phyloP scores from a whole-genome alignment of 2,888 invertebrate species.

The Hydriomena furcata region DNA sequence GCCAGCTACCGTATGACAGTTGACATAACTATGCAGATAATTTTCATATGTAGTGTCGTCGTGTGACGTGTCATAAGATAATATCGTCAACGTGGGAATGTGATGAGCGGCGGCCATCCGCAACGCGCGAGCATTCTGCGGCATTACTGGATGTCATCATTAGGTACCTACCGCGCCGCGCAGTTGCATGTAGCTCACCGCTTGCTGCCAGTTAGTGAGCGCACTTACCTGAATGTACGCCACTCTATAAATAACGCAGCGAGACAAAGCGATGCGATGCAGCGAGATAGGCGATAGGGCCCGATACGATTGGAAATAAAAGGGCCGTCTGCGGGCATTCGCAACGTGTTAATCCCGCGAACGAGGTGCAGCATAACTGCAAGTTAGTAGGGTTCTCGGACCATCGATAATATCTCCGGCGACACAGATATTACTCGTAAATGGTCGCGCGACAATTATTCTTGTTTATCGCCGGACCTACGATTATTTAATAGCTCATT shows the following conservation, averaged over 20 bases:
- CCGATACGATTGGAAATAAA: slow-evolving; percentile 29
- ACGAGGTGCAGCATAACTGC: neutral
- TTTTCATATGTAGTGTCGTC: slow-evolving; percentile 6
- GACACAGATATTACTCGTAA: slow-evolving; percentile 42
- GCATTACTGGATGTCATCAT: slow-evolving; percentile 24
- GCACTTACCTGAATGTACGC: slow-evolving; percentile 28
- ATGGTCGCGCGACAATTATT: slow-evolving; percentile 3
- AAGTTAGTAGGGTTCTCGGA: slow-evolving; percentile 1
- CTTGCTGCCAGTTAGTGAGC: too few relatives aligned
- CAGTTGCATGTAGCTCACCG: too few relatives aligned
- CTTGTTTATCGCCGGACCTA: too few relatives aligned
- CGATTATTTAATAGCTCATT: too few relatives aligned
- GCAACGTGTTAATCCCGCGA: slow-evolving; percentile 55
- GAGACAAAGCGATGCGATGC: slow-evolving; percentile 41
- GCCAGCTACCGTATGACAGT: neutral
- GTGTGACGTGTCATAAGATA: slow-evolving; percentile 1
- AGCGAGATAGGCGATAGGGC: slow-evolving; percentile 18
- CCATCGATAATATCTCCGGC: slow-evolving; percentile 30
- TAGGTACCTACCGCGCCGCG: neutral
- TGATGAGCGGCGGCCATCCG: neutral
- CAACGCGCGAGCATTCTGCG: slow-evolving; percentile 9
- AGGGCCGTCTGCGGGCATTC: slow-evolving; percentile 6
- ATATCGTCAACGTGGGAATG: slow-evolving; percentile 12
- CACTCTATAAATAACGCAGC: slow-evolving; percentile 43
- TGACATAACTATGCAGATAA: slow-evolving; percentile 7